A percentile compares a stretch with the other conserved stretches of the same genome.
These are phyloP conservation scores for Caprella mutica DNA, from an alignment of 2,888 invertebrate species.

Conservation along the genomic window DNA sequence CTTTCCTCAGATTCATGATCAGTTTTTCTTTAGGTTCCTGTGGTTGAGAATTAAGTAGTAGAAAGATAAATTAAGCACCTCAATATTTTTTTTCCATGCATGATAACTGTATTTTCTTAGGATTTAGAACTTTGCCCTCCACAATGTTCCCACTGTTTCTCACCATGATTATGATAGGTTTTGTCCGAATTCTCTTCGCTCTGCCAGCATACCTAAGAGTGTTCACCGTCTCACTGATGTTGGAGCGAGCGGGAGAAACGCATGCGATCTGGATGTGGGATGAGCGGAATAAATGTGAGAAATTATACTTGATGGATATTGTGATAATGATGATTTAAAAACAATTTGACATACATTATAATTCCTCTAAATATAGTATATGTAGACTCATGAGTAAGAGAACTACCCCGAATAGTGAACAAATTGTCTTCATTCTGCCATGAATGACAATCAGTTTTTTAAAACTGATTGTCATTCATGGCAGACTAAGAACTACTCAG, in stretches of 20 bases:
- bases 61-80: constrained; percentile 2
- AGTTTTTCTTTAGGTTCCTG: constrained; percentile 85
- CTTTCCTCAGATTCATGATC: constrained; percentile 74
- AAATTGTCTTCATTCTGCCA: no score
- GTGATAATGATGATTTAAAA: not conserved
- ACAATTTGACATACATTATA: not conserved
- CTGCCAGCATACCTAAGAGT: constrained; percentile 83
- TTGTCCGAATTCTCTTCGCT: constrained; percentile 82
- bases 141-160: constrained; percentile 37
- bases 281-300: not conserved
- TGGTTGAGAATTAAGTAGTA: constrained; percentile 9
- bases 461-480: no score
- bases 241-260: constrained; percentile 76
- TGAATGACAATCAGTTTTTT: no score
- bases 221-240: constrained; percentile 75
- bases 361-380: no score
- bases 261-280: constrained; percentile 71
- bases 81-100: not conserved
- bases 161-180: constrained; percentile 87
- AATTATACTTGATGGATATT: not conserved
- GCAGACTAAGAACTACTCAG: no score
- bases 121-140: not conserved
- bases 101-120: not conserved
- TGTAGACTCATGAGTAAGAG: no score
- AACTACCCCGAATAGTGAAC: no score